phyloP scores from a whole-genome alignment of 2,888 invertebrate genomes.

The Hirudinaria manillensis region DNA sequence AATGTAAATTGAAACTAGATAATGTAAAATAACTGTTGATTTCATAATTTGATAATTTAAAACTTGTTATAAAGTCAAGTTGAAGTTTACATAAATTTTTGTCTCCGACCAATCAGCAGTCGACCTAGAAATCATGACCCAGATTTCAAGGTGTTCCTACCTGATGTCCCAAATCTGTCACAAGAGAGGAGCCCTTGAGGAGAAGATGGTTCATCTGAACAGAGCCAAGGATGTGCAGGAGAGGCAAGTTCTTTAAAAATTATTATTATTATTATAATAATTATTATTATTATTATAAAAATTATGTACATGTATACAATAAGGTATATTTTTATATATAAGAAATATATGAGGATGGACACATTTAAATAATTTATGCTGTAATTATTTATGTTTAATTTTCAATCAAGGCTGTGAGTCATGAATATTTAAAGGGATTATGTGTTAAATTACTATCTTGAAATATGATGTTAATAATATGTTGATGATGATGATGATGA shows the following conservation, averaged over 20 bases:
- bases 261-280: neutral
- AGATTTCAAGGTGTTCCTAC: conserved; percentile 64
- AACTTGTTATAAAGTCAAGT: neutral
- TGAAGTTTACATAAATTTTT: neutral
- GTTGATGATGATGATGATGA: conserved; percentile 20
- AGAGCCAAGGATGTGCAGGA: conserved; percentile 63
- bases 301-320: neutral
- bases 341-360: neutral
- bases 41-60: neutral
- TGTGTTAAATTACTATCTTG: too few relatives aligned
- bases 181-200: conserved; percentile 58
- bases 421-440: too few relatives aligned
- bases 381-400: neutral
- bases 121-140: conserved; percentile 50
- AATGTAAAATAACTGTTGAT: too few relatives aligned
- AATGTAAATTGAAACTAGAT: too few relatives aligned
- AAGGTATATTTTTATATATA: too few relatives aligned
- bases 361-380: neutral
- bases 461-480: too few relatives aligned
- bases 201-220: conserved; percentile 65
- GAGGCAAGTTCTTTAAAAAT: conserved; percentile 55
- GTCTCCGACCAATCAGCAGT: conserved; percentile 31
- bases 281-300: neutral
- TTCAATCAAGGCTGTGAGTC: neutral
- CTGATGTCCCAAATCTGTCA: conserved; percentile 63